Evolutionary conservation across 2,797 vertebrate species (phyloP).

Genomic region (Hylomyscus alleni): DNA sequence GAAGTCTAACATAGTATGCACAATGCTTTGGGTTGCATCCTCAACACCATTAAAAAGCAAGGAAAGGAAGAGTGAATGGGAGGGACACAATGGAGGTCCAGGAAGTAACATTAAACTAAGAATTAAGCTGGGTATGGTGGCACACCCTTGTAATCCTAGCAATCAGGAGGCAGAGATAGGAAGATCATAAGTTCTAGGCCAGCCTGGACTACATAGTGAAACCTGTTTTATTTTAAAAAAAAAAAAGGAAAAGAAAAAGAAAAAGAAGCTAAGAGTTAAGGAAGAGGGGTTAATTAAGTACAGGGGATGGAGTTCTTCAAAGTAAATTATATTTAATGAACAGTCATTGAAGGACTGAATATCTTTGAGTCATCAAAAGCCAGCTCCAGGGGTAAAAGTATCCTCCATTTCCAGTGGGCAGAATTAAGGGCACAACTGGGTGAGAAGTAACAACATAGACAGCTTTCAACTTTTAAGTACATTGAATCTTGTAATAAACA

Average conservation of each 20-base stretch:
- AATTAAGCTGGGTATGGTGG: background rate
- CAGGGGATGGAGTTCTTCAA: constrained; percentile 61
- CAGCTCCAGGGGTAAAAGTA: background rate
- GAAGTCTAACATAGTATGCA: background rate
- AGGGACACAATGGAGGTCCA: background rate
- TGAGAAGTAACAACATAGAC: constrained; percentile 1
- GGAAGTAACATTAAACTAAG: background rate
- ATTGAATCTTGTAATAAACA: background rate
- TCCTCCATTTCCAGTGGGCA: background rate
- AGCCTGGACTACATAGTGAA: background rate
- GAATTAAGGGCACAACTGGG: background rate
- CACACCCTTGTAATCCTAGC: background rate
- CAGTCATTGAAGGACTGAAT: constrained; percentile 42
- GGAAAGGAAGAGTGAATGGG: background rate
- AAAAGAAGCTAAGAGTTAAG: constrained; percentile 2
- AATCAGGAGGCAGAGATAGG: background rate
- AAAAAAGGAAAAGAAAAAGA: too few species aligned
- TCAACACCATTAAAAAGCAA: background rate
- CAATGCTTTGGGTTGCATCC: background rate
- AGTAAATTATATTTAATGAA: constrained; percentile 69
- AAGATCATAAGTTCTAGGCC: background rate
- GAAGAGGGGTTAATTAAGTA: constrained; percentile 53
- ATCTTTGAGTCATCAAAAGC: constrained; percentile 53
- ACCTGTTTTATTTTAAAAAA: background rate
- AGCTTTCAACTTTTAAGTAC: constrained; percentile 14